These are phyloP conservation scores for Drosophila cognata DNA, from an alignment of 2,888 invertebrate genomes.

Conservation along the genomic window DNA sequence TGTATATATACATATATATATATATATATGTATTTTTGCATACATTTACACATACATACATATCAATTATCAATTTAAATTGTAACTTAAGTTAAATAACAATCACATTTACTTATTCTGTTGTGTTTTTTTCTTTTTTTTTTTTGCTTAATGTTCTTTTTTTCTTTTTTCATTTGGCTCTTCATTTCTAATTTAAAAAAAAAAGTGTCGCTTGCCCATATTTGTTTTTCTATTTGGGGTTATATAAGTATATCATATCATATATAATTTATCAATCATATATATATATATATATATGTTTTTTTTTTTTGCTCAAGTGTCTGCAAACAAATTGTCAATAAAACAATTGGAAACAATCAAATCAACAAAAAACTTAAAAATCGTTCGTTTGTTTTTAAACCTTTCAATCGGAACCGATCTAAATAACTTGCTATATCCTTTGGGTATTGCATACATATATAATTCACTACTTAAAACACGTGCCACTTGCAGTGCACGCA, in stretches of 20 bases:
- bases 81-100: slow-evolving; percentile 83
- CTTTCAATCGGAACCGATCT: slow-evolving; percentile 37
- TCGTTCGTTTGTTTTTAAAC: slow-evolving; percentile 18
- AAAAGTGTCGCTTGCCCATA: slow-evolving; percentile 43
- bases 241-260: slow-evolving; percentile 48
- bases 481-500: slow-evolving; percentile 67
- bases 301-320: slow-evolving; percentile 7
- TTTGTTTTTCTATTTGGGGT: slow-evolving; percentile 48
- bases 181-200: slow-evolving; percentile 42
- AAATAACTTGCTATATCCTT: slow-evolving; percentile 65
- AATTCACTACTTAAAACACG: slow-evolving; percentile 65
- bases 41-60: slow-evolving; percentile 59
- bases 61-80: slow-evolving; percentile 62
- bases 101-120: slow-evolving; percentile 83
- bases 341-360: slow-evolving; percentile 69
- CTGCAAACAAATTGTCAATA: slow-evolving; percentile 71
- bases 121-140: slow-evolving; percentile 39
- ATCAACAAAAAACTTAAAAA: slow-evolving; percentile 59
- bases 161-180: slow-evolving; percentile 25
- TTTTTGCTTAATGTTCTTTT: slow-evolving; percentile 31
- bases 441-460: slow-evolving; percentile 52
- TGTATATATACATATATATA: slow-evolving; percentile 20
- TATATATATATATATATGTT: background rate
- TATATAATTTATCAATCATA: slow-evolving; percentile 20
- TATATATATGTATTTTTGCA: slow-evolving; percentile 41